Evolutionary conservation across 2,888 invertebrate species (phyloP).

Genomic region (Ischnura elegans): DNA sequence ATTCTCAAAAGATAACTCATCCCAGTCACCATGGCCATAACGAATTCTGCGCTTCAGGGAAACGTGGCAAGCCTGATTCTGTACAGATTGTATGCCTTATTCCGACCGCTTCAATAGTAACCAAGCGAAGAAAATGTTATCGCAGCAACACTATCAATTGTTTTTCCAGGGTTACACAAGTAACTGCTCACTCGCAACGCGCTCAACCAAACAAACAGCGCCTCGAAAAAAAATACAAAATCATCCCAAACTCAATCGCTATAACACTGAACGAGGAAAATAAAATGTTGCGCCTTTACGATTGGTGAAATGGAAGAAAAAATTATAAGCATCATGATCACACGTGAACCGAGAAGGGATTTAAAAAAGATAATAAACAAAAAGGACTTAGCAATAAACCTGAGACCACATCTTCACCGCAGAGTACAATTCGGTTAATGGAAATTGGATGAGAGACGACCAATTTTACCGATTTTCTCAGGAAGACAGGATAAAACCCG

Average conservation of each 20-base stretch:
- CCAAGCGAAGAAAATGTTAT: too few species aligned
- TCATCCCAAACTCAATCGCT: background rate
- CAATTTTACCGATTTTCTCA: conserved; percentile 42
- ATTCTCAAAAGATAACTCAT: too few species aligned
- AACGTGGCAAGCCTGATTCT: too few species aligned
- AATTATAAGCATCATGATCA: background rate
- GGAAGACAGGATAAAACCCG: background rate
- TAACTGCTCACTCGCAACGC: background rate
- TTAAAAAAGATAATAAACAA: background rate
- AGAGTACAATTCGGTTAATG: background rate
- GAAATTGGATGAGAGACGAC: conserved; percentile 39
- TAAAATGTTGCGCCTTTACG: background rate
- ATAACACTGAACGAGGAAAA: background rate
- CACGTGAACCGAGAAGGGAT: background rate
- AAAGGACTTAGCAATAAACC: too few species aligned
- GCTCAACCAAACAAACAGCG: background rate
- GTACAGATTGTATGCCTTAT: too few species aligned
- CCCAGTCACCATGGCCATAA: too few species aligned
- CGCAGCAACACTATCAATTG: too few species aligned
- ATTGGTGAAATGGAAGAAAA: background rate
- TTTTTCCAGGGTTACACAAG: too few species aligned
- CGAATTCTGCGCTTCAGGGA: too few species aligned
- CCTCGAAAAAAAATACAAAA: background rate
- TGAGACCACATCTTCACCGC: background rate
- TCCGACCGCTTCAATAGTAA: too few species aligned